phyloP scores from a whole-genome alignment of 1,140 invertebrate genomes.

The Daktulosphaira vitifoliae region DNA sequence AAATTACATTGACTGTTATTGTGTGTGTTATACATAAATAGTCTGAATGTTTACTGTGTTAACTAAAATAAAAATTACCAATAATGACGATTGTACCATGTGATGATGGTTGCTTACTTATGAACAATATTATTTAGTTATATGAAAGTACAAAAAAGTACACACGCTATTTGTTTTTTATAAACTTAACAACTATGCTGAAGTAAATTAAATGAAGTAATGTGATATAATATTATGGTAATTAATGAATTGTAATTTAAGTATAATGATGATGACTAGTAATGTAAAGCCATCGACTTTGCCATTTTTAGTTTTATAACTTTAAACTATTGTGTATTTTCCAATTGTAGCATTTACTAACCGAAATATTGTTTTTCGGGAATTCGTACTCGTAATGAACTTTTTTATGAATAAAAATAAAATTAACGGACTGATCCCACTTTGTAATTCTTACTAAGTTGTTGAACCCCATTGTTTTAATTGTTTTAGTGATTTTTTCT shows the following conservation, averaged over 20 bases:
- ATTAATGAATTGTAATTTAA: not conserved
- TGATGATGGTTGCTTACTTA: no score
- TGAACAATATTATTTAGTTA: no score
- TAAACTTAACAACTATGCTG: not conserved
- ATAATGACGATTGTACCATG: no score
- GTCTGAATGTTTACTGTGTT: no score
- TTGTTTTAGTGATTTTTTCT: no score
- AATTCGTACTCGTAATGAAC: constrained; percentile 3
- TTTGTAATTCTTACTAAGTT: no score
- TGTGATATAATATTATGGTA: constrained; percentile 22
- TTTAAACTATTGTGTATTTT: constrained; percentile 14
- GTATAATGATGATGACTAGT: constrained; percentile 4
- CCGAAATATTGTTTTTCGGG: not conserved
- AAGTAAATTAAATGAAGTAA: constrained; percentile 5
- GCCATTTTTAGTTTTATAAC: constrained; percentile 20
- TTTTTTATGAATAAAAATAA: no score
- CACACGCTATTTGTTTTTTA: constrained; percentile 18
- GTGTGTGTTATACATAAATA: no score
- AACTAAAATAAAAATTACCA: no score
- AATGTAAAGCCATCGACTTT: constrained; percentile 17
- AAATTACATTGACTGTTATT: no score
- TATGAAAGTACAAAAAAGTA: no score
- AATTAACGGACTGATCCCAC: constrained; percentile 6
- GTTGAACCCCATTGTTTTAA: no score
- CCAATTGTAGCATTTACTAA: not conserved